A percentile compares a stretch with the other conserved stretches of the same genome.
These are phyloP conservation scores for Bimastos eiseni DNA, from an alignment of 2,888 invertebrate genomes.

Conservation along the genomic window DNA sequence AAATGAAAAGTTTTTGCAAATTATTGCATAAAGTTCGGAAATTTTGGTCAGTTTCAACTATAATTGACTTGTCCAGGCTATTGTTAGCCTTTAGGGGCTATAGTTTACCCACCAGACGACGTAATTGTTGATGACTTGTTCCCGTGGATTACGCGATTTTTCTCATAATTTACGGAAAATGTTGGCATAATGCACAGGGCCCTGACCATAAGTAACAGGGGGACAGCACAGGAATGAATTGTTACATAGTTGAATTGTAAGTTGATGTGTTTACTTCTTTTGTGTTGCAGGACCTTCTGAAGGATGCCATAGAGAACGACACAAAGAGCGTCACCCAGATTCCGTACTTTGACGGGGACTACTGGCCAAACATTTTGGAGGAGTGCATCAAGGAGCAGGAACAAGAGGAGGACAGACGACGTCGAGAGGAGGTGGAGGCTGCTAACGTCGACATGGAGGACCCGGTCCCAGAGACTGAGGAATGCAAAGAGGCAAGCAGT, in stretches of 20 bases:
- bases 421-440: conserved; percentile 84
- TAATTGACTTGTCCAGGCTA: no score
- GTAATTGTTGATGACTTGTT: no score
- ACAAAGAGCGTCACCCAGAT: conserved; percentile 67
- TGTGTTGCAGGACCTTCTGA: conserved; percentile 67
- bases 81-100: no score
- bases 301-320: conserved; percentile 98
- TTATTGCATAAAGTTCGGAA: no score
- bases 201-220: no score
- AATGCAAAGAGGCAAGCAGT: conserved; percentile 1
- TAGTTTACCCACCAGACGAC: no score
- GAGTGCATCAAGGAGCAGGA: conserved; percentile 98
- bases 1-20: no score
- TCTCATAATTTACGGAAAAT: neutral
- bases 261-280: neutral
- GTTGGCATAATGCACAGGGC: conserved; percentile 26
- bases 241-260: no score
- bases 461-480: neutral
- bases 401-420: conserved; percentile 93
- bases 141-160: neutral
- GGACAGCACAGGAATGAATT: no score
- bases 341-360: conserved; percentile 74
- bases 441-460: conserved; percentile 46
- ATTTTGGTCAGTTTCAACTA: no score
- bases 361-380: conserved; percentile 99